Evolutionary conservation across 2,113 vertebrate species (phyloP), one percentile per base, ranked within the genome.

Genomic region (Bufo bufo): DNA sequence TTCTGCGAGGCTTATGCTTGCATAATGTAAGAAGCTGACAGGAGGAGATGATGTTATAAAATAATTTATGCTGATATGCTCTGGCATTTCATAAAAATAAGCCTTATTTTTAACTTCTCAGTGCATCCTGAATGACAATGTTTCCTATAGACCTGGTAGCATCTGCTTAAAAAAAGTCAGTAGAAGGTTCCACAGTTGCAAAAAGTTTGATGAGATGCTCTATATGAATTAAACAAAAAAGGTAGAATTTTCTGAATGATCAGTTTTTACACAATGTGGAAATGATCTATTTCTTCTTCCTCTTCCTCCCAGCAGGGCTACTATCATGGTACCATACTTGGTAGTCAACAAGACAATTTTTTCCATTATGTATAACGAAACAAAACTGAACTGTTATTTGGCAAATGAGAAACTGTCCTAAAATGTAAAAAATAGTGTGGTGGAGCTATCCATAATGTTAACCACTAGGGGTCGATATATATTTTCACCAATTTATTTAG

Each of bases 61-160:
- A 88, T 88, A 83, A 83, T 88, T 88, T 61, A 87, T 87, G 86
- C 45, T 82, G 63, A 72, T 20, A 61, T 47, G 66, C 20, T 74
- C 50, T 69, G 63, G 33, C 65, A 80, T 87, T 72, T 87, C 52
- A 82, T 87, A 59, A 59, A 87, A 87, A 72, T 82, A 87, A 61
- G 66, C 43, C 72, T 82, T 82, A 82, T 77, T 61, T 85, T 74
- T 58, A 85, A 72, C 52, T 69, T 85, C 49, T 20, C 49, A 33
- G 58, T 56, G 14, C 52, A 85, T 85, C 16, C n/a, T 59, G 8
- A 63, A 82, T 47, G 61, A 63, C 61, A 58, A 19, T 33, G 54
- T 45, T 59, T 85, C 43, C 23, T 58, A 74, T 52, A 56, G n/a
- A 78, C 50, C 17, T 77, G 11, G 52, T 56, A 0, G 54, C 58